These are phyloP conservation scores for Machimus rusticus DNA, from an alignment of 2,888 invertebrate species.

Conservation along the genomic window DNA sequence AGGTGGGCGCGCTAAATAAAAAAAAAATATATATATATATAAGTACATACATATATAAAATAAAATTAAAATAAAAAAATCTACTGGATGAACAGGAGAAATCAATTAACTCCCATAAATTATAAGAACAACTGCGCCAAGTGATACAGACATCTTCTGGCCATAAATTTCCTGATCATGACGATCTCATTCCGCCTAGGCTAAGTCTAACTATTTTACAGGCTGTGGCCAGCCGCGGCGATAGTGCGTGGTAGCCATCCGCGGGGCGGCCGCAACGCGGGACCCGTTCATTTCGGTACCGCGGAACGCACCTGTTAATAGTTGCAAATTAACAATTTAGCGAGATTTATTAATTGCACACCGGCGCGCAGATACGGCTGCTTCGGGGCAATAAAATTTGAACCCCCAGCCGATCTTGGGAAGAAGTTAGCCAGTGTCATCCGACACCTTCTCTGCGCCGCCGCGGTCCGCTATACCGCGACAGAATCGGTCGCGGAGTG, in stretches of 20 bases:
- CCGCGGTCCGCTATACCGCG: not conserved
- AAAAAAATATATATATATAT: not conserved
- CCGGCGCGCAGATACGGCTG: not conserved
- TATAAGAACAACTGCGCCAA: slow-evolving; percentile 31
- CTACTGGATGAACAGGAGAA: slow-evolving; percentile 42
- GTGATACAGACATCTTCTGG: slow-evolving; percentile 38
- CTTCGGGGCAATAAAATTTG: slow-evolving; percentile 23
- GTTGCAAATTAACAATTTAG: slow-evolving; percentile 47
- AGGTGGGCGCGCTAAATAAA: not conserved
- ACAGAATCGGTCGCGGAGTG: not conserved
- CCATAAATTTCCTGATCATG: slow-evolving; percentile 25
- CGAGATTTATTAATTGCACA: slow-evolving; percentile 47
- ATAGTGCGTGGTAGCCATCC: not conserved
- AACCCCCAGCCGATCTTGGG: not conserved
- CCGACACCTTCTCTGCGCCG: not conserved
- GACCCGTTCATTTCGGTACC: slow-evolving; percentile 2
- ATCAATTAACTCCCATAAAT: slow-evolving; percentile 47
- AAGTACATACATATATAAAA: not conserved
- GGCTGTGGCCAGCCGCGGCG: not conserved
- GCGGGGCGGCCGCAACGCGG: not conserved
- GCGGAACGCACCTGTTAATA: slow-evolving; percentile 45
- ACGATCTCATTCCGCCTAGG: slow-evolving; percentile 20
- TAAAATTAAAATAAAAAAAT: slow-evolving; percentile 14
- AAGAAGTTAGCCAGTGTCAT: not conserved
- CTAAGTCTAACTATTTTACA: not conserved